Percentiles rank a stretch among this genome's conserved stretches.
These are phyloP conservation scores for Caenorhabditis brenneri DNA, from an alignment of 1,140 invertebrate genomes.

Conservation along the genomic window DNA sequence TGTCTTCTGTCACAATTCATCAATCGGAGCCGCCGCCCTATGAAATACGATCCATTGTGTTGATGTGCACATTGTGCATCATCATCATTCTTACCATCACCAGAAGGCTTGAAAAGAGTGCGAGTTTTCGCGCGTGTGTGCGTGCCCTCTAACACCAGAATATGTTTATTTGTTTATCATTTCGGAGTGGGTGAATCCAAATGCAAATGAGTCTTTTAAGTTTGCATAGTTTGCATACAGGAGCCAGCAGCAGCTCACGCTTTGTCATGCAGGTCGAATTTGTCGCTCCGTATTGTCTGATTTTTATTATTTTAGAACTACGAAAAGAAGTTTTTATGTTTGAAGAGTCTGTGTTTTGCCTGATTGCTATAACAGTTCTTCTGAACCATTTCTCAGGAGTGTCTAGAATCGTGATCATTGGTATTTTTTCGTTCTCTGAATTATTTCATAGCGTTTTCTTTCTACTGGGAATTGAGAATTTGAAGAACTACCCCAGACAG, in stretches of 20 bases:
- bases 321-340: background rate
- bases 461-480: no score
- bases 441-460: no score
- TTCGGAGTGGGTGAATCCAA: background rate
- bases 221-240: constrained; percentile 24
- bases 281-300: background rate
- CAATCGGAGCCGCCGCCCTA: background rate
- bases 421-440: no score
- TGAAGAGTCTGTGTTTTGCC: no score
- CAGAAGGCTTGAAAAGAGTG: constrained; percentile 37
- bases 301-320: background rate
- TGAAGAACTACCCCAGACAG: no score
- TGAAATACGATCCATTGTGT: constrained; percentile 37
- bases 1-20: constrained; percentile 13
- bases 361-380: no score
- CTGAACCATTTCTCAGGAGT: no score
- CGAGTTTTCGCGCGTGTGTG: constrained; percentile 26
- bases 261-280: background rate
- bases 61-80: constrained; percentile 25
- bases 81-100: background rate
- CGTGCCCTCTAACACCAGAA: background rate
- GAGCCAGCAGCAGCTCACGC: background rate
- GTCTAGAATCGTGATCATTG: no score
- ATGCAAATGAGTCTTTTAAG: constrained; percentile 35
- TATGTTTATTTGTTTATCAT: constrained; percentile 41